Percentiles rank a stretch among this genome's conserved stretches.
Evolutionary conservation across 2,888 invertebrate genomes (phyloP).

Genomic region (Pseudoips prasinana): DNA sequence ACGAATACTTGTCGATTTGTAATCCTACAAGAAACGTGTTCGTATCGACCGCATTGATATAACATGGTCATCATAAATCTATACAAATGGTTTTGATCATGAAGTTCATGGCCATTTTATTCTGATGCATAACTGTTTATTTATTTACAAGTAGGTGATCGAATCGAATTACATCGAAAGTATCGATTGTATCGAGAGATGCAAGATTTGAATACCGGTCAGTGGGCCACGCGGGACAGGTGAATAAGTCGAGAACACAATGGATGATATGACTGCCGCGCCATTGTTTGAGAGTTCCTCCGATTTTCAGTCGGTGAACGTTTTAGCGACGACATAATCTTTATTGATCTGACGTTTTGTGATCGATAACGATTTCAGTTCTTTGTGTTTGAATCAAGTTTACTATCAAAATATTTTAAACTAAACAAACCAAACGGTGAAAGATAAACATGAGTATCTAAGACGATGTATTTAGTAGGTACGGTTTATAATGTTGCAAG

Average conservation of each 20-base stretch:
- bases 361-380: constrained; percentile 41
- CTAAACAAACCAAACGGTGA: no score
- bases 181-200: constrained; percentile 46
- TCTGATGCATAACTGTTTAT: constrained; percentile 48
- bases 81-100: constrained; percentile 37
- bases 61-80: constrained; percentile 43
- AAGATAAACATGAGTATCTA: no score
- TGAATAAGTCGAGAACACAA: constrained; percentile 48
- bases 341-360: constrained; percentile 42
- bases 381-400: constrained; percentile 6
- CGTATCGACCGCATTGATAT: constrained; percentile 22
- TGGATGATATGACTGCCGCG: constrained; percentile 36
- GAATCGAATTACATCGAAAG: constrained; percentile 51
- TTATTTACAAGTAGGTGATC: constrained; percentile 49
- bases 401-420: no score
- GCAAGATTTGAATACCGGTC: constrained; percentile 51
- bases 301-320: constrained; percentile 36
- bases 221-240: constrained; percentile 60
- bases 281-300: constrained; percentile 43
- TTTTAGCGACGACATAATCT: constrained; percentile 49
- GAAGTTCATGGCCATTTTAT: constrained; percentile 51
- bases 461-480: no score
- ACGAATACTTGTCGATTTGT: constrained; percentile 17
- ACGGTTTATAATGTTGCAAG: no score
- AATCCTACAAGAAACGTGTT: constrained; percentile 26